Conservation (phyloP, 1,140 invertebrate species). For the Oedothorax gibbosus region DNA sequence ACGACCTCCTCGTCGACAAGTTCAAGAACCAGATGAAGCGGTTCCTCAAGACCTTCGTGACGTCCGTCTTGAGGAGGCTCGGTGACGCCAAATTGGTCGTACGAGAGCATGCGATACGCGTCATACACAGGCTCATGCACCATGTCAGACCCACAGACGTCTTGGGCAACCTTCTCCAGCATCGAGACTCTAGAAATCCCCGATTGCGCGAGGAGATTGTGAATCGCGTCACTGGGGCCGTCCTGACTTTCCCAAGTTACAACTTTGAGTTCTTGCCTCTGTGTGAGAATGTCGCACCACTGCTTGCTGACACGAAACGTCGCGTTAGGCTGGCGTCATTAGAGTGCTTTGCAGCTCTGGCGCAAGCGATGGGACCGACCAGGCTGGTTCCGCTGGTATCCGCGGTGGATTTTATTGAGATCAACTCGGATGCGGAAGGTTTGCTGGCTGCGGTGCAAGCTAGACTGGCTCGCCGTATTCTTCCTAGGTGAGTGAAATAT, state of each 20-base stretch:
- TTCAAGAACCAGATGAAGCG: conserved; percentile 52
- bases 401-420: conserved; percentile 68
- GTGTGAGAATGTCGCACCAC: conserved; percentile 72
- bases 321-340: conserved; percentile 82
- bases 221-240: conserved; percentile 80
- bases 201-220: conserved; percentile 82
- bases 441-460: conserved; percentile 71
- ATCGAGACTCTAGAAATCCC: conserved; percentile 76
- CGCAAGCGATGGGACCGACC: conserved; percentile 77
- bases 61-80: conserved; percentile 35
- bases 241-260: conserved; percentile 83
- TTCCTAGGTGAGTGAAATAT: conserved; percentile 34
- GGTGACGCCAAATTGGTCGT: conserved; percentile 73
- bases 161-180: conserved; percentile 75
- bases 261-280: conserved; percentile 80
- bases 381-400: conserved; percentile 67
- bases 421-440: conserved; percentile 65
- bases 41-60: conserved; percentile 56
- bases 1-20: conserved; percentile 58
- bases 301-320: conserved; percentile 77
- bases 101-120: conserved; percentile 70
- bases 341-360: conserved; percentile 83
- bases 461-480: conserved; percentile 72
- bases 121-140: conserved; percentile 77
- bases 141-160: conserved; percentile 75